These are phyloP conservation scores for Sapayoa aenigma DNA, from an alignment of 2,113 vertebrate species.

Conservation along the genomic window DNA sequence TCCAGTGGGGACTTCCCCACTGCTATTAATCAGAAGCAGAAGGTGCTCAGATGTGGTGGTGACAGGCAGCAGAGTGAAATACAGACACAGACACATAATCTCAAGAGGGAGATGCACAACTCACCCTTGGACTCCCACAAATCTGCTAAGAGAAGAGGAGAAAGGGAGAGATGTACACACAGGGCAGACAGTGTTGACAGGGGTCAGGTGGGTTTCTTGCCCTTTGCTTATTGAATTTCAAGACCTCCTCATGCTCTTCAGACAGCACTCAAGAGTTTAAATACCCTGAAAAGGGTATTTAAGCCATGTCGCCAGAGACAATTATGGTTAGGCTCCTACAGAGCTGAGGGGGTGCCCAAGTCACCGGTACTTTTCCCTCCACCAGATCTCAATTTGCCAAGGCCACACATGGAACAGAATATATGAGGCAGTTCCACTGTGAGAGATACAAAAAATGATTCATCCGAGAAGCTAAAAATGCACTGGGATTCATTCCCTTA, in stretches of 20 bases:
- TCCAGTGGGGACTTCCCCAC: not conserved
- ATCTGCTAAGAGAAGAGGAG: not conserved
- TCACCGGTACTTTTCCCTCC: not conserved
- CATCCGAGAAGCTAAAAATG: conserved; percentile 57
- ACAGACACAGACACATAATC: not conserved
- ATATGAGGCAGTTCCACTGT: not conserved
- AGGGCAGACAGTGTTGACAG: not conserved
- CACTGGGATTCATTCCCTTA: conserved; percentile 48
- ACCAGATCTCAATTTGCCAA: not conserved
- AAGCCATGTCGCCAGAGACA: not conserved
- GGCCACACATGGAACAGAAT: not conserved
- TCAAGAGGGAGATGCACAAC: not conserved
- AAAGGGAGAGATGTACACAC: not conserved
- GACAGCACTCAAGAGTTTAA: conserved; percentile 1
- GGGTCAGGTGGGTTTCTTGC: conserved; percentile 8
- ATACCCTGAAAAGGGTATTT: not conserved
- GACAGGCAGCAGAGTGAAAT: conserved; percentile 7
- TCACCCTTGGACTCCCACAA: not conserved
- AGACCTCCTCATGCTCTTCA: not conserved
- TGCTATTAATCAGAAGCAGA: conserved; percentile 11
- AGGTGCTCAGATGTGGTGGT: not conserved
- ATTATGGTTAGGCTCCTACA: not conserved
- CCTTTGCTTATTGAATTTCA: conserved; percentile 21
- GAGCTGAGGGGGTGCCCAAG: not conserved
- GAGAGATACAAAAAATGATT: conserved; percentile 24